Evolutionary conservation across 2,888 invertebrate genomes (phyloP), one percentile per base, ranked within the genome.

Genomic region (Lasioglossum leucozonium): DNA sequence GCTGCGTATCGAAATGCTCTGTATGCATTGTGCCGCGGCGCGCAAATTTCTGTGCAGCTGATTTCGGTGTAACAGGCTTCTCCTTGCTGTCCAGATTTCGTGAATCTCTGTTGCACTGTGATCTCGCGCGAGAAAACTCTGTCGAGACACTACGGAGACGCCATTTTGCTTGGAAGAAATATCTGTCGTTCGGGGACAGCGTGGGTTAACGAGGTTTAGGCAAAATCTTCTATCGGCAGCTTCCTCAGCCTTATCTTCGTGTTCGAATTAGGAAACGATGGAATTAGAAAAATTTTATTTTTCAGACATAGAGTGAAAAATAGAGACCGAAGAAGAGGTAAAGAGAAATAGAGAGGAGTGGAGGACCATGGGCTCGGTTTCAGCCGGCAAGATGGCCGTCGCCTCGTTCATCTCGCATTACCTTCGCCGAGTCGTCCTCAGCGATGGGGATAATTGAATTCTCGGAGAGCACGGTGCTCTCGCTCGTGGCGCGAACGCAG

Each of bases 371-470:
- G 72, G 79, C 86, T 87, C 75, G 76, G 73, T 76, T 72, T 51
- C 58, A 34, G 40, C n/a, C 72, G 69, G 37, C 86, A 88, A 87
- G 89, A 88, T 85, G 88, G 87, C 90, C 83, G 83, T 80, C 78
- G 79, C 79, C 30, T 89, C 87, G 89, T 90, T 91, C 91, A 84
- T 88, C 88, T 88, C 87, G 86, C 79, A 91, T 92, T 92, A 92
- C 89, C 91, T 89, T 90, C 89, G 42, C 42, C 83, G 82, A 58
- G 78, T 67, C 77, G 81, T 75, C 86, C 65, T 81, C 87, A 87
- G 77, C 88, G 81, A 80, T 74, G 86, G 84, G 62, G 88, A 92
- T 93, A 93, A 93, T 93, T 93, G 92, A 93, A 93, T 93, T 93
- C 91, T 87, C 91, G 81, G 85, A 86, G 76, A 87, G 77, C 75